Conservation (phyloP, 2,888 invertebrate species). For the Palloptera scutellata region DNA sequence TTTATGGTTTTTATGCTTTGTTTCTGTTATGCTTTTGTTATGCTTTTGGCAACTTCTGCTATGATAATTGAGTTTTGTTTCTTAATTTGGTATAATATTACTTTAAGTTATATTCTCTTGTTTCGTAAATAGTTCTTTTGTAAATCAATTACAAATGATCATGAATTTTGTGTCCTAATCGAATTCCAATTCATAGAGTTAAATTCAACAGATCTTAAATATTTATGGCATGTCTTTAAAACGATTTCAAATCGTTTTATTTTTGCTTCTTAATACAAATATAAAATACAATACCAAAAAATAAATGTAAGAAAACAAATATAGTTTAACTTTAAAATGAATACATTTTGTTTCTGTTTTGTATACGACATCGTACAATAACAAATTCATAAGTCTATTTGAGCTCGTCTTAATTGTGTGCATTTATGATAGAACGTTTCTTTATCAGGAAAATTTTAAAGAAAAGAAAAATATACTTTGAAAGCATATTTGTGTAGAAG, state of each 20-base stretch:
- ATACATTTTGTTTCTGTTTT: constrained; percentile 30
- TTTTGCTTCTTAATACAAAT: constrained; percentile 6
- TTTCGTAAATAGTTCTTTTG: not conserved
- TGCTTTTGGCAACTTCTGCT: constrained; percentile 29
- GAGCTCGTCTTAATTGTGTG: constrained; percentile 54
- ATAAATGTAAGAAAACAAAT: constrained; percentile 6
- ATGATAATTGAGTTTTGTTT: constrained; percentile 35
- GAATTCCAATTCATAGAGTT: constrained; percentile 1
- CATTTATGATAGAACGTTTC: constrained; percentile 22
- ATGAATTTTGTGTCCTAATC: not conserved
- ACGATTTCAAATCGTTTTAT: constrained; percentile 51
- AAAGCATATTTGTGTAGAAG: not conserved
- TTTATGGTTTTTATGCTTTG: not conserved
- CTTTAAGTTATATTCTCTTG: no score
- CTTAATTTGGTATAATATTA: not conserved
- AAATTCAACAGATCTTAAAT: constrained; percentile 37
- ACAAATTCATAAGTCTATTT: constrained; percentile 55
- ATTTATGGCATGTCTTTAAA: constrained; percentile 51
- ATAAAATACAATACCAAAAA: constrained; percentile 14
- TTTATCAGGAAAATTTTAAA: not conserved
- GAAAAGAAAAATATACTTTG: not conserved
- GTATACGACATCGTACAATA: constrained; percentile 39
- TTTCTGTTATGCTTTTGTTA: constrained; percentile 1
- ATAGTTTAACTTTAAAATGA: constrained; percentile 36
- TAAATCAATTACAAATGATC: not conserved